phyloP scores from a whole-genome alignment of 2,888 invertebrate species.

The Limenitis camilla region DNA sequence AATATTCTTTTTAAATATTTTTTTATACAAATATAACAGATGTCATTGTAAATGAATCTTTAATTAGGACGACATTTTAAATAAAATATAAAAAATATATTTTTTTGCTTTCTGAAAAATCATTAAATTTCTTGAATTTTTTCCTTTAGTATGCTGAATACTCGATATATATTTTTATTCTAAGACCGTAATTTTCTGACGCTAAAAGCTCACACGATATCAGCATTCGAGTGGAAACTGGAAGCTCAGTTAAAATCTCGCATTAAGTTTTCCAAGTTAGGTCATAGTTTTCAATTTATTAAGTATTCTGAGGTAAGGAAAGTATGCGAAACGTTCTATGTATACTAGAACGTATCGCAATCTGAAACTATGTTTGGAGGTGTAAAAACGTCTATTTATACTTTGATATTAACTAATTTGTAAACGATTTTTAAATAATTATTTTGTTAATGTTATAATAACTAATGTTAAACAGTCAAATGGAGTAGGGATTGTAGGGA shows the following conservation, averaged over 20 bases:
- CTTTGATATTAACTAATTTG: too few species aligned
- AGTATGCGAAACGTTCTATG: background rate
- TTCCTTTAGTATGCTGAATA: background rate
- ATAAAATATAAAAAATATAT: too few species aligned
- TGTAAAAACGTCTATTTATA: background rate
- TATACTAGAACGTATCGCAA: conserved; percentile 2
- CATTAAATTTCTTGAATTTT: background rate
- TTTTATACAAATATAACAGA: too few species aligned
- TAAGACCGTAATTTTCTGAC: conserved; percentile 1
- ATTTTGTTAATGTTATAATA: too few species aligned
- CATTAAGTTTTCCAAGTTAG: conserved; percentile 11
- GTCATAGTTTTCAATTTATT: conserved; percentile 17
- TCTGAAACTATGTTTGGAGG: background rate
- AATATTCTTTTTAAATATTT: too few species aligned
- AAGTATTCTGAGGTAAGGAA: conserved; percentile 9
- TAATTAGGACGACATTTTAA: too few species aligned
- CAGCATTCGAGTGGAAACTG: conserved; percentile 5
- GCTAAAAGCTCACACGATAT: conserved; percentile 6
- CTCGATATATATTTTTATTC: background rate
- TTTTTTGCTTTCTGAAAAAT: too few species aligned
- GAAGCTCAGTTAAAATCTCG: conserved; percentile 5
- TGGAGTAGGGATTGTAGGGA: too few species aligned
- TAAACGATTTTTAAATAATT: too few species aligned
- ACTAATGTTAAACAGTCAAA: too few species aligned
- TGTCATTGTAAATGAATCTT: too few species aligned